Evolutionary conservation across 1,140 invertebrate species (phyloP), one percentile per base, ranked within the genome.

Genomic region (Hesperophylax magnus): DNA sequence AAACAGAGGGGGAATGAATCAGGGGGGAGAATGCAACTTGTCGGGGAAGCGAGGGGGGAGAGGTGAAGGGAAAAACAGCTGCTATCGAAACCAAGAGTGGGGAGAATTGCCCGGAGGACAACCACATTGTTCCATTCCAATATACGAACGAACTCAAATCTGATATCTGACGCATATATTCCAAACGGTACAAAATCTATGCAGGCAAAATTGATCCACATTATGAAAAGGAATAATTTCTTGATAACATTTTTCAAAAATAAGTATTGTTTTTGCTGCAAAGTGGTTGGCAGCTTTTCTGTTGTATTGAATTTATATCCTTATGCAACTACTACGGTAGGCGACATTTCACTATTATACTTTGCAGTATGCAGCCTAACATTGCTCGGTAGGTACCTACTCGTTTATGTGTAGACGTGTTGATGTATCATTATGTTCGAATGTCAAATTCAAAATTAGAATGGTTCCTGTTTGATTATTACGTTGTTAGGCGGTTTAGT

Each of bases 381-480:
- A 47, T 47, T 34, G 34, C 34, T 34, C 3, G 34, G 4, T 34
- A 34, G 34, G 34, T 8, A 31, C 53, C 7, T 27, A 69, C 34
- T 39, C 65, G 22, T 63, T 24, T 24, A 24, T 47, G 39, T 71
- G 20, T 24, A 22, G 5, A 52, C 17, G n/a, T 69, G 34, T 47
- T 34, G 17, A 69, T 17, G 67, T 11, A 18, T 4, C 20, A n/a
- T 24, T 58, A 24, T 31, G 58, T 61, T 39, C 22, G 7, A n/a
- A 8, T 65, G 58, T 65, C 77, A 69, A 69, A 78, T 78, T 75
- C n/a, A 56, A 67, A 78, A 27, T 78, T 54, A 67, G 77, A 78
- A 78, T 69, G 22, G 77, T 78, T 78, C 77, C 77, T 78, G 77
- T 67, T 78, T 63, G 77, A 78, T 78, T 78, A 78, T 18, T 61